Base-by-base conservation (phyloP, 1,140 invertebrate species). In the Formica selysi region DNA sequence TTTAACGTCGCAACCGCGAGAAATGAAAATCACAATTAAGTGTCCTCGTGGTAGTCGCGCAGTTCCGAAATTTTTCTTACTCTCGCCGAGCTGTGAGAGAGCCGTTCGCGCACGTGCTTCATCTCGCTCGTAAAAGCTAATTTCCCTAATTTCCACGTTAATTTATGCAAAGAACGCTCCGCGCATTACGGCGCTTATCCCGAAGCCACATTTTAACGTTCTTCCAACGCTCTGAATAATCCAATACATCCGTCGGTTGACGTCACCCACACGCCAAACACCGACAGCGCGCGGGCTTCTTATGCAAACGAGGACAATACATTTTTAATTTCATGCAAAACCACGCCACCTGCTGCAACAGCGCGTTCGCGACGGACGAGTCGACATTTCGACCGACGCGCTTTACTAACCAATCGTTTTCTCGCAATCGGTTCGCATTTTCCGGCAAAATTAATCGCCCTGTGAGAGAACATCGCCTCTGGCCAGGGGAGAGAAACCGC, bases 281-380 rank as follows among this genome's bases (percentile, higher is more conserved):
- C 51, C 79, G 16, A 73, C 41, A n/a, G 67, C 64, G 32, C 26
- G 26, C 38, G 54, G 26, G 29, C 38, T 74, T 73, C 79, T 83
- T 61, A 74, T 73, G 79, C 79, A 83, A 83, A 83, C 79, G 79
- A 74, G 79, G 68, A 74, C 68, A 54, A 83, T 83, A 83, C 79
- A 74, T 83, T 83, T 73, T 83, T 83, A 83, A 83, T 83, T 74
- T 83, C 54, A 83, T 83, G 79, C 79, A 83, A 83, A 83, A 83
- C 68, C 79, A 62, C 79, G 79, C 68, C 79, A 83, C 67, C 79
- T 81, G 79, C 79, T 44, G 79, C 67, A 44, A 71, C 67, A 59
- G 6, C 16, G 19, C 16, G 38, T 38, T 16, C 78, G 67, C 51
- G 57, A 59, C 57, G 44, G 41, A 67, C 57, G 54, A 54, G 54